Evolutionary conservation across 2,888 invertebrate genomes (phyloP).

Genomic region (Andrena haemorrhoa): DNA sequence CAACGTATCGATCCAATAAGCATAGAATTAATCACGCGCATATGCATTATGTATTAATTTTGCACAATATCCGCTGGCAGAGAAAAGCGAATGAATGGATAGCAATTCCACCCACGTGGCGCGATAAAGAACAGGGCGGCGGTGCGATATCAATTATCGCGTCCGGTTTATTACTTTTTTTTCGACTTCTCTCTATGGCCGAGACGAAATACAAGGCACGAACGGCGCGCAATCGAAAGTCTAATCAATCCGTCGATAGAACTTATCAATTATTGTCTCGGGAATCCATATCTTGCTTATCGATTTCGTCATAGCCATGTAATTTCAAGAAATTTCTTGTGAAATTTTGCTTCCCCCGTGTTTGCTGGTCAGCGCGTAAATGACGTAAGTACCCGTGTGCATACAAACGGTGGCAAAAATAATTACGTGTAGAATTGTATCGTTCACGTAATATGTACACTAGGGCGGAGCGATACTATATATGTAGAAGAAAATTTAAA

Average conservation of each 20-base stretch:
- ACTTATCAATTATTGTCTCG: background rate
- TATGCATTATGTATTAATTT: conserved; percentile 62
- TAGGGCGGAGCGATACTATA: too few relatives aligned
- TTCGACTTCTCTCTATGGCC: conserved; percentile 1
- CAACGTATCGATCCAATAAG: conserved; percentile 37
- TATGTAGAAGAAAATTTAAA: too few relatives aligned
- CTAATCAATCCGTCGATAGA: background rate
- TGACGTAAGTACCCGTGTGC: too few relatives aligned
- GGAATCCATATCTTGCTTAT: background rate
- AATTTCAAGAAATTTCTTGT: background rate
- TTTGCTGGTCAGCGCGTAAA: background rate
- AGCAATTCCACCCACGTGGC: conserved; percentile 71
- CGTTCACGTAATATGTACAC: too few relatives aligned
- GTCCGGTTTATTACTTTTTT: conserved; percentile 69
- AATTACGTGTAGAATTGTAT: too few relatives aligned
- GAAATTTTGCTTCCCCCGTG: background rate
- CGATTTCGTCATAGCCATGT: background rate
- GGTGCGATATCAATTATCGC: conserved; percentile 75
- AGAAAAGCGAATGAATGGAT: conserved; percentile 57
- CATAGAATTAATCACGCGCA: conserved; percentile 37
- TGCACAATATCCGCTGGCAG: conserved; percentile 58
- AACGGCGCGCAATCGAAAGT: background rate
- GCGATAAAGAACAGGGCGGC: conserved; percentile 69
- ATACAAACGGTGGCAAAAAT: too few relatives aligned
- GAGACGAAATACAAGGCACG: background rate